Percentiles rank a stretch among this genome's conserved stretches.
Conservation (phyloP, 2,888 invertebrate species). For the Suillia variegata region DNA sequence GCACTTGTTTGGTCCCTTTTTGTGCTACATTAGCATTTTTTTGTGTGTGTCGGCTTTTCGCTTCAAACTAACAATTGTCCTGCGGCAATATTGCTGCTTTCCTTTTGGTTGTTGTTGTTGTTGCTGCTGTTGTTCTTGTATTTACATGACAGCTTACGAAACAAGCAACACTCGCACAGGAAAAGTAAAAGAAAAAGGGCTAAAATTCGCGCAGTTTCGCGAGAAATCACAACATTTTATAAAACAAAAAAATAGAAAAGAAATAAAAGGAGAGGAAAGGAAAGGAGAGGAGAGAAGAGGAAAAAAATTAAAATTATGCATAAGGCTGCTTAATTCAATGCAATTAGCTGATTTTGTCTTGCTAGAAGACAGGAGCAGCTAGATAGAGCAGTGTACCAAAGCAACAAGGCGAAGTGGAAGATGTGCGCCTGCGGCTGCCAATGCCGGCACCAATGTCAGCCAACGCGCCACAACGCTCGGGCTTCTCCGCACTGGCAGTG, state of each 20-base stretch:
- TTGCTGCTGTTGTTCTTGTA: neutral
- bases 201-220: neutral
- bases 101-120: neutral
- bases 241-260: neutral
- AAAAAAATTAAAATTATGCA: neutral
- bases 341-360: constrained; percentile 1
- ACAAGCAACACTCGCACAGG: neutral
- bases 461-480: too few species aligned
- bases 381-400: too few species aligned
- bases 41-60: neutral
- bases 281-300: too few species aligned
- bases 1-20: neutral
- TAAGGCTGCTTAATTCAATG: constrained; percentile 3
- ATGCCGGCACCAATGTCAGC: neutral
- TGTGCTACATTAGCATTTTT: neutral
- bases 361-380: neutral
- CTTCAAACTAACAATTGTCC: neutral
- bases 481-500: too few species aligned
- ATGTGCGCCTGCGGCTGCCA: neutral
- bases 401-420: too few species aligned
- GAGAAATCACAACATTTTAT: neutral
- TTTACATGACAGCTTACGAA: neutral
- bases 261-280: neutral
- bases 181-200: neutral
- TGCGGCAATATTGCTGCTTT: neutral